These are phyloP conservation scores for Lichenostomus cassidix DNA, from an alignment of 2,113 vertebrate genomes.

Conservation along the genomic window DNA sequence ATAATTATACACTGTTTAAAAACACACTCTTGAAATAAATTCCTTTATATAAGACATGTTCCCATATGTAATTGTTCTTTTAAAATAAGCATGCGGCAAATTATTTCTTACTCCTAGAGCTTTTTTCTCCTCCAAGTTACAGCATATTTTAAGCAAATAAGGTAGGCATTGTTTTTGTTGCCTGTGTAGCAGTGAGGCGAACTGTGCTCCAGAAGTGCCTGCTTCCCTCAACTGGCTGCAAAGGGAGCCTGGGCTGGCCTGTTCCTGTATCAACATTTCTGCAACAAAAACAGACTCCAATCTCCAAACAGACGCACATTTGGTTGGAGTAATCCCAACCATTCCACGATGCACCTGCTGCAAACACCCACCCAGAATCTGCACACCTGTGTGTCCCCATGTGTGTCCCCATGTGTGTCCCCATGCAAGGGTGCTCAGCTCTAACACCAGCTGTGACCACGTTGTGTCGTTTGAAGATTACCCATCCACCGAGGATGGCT, in stretches of 20 bases:
- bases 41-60: neutral
- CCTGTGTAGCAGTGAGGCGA: neutral
- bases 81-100: neutral
- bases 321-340: neutral
- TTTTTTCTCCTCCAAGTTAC: neutral
- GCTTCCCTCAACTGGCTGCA: neutral
- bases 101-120: neutral
- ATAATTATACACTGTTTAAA: conserved; percentile 43
- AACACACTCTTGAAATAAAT: conserved; percentile 29
- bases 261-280: neutral
- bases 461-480: neutral
- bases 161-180: neutral
- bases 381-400: neutral
- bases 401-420: neutral
- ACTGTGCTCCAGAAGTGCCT: neutral
- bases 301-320: accelerated
- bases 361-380: neutral
- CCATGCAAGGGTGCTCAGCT: neutral
- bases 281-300: no score
- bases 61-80: neutral
- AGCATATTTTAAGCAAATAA: neutral
- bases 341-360: neutral
- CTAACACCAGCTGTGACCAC: neutral
- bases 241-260: neutral
- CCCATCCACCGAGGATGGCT: neutral